Evolutionary conservation across 1,140 invertebrate species (phyloP), one percentile per base, ranked within the genome.

Genomic region (Maconellicoccus hirsutus): DNA sequence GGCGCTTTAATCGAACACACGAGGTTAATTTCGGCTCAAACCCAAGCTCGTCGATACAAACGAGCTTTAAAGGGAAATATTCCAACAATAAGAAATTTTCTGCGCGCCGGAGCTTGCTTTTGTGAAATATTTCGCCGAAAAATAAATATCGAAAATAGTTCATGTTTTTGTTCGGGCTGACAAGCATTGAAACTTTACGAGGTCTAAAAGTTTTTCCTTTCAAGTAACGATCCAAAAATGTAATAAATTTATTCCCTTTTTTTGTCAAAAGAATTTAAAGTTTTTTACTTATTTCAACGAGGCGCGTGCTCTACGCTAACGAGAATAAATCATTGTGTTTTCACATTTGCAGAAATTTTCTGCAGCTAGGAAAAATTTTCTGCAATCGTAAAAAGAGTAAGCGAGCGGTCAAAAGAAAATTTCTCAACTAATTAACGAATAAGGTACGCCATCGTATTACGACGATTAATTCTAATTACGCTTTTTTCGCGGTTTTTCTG

Each of bases 241-340:
- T 52, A 52, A 52, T 52, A 52, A 52, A 52, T 52, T 52, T 52
- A 52, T 52, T 52, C n/a, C 42, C n/a, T 52, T 52, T 52, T n/a
- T n/a, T n/a, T n/a, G n/a, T 52, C 10, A 52, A 52, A 52, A 52
- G 42, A 52, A 52, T 52, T 52, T 52, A 14, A 19, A 19, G 12
- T 19, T 52, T 52, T 52, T 52, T 52, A 52, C 6, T 19, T 19
- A 52, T 52, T 52, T 52, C 42, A 52, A 52, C 42, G 42, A 52
- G 6, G 42, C 42, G n/a, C n/a, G n/a, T n/a, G 42, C n/a, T 52
- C 16, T 16, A 14, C n/a, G 42, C n/a, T 52, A 52, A 16, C 42
- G n/a, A 52, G n/a, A 52, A 52, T 52, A 52, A 52, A 52, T 52
- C n/a, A 52, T 52, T 52, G 10, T 19, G 3, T 16, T 52, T 52